Base-by-base conservation (phyloP, 2,797 vertebrate species). In the Intellagama lesueurii region DNA sequence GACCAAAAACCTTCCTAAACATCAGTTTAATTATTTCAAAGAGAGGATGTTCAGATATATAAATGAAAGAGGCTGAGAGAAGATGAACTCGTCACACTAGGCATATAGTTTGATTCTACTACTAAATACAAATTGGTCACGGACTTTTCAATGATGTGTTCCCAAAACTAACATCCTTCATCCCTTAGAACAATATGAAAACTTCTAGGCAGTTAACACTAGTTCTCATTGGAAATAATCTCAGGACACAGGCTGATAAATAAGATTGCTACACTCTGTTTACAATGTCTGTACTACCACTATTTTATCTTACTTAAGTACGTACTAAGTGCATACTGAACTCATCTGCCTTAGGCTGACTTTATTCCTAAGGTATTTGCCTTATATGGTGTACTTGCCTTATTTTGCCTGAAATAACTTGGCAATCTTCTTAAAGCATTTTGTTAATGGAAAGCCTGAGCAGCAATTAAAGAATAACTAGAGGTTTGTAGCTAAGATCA, bases 161-260 rank as follows among this genome's bases (percentile, higher is more conserved):
- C 40, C 68, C 47, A 0, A 56, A 69, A 73, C 70, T 85, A 70
- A 35, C n/a, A 81, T 52, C 2, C 24, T 1, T 28, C 32, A 76
- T 47, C 3, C 68, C 72, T 81, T 75, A n/a, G 69, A 22, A 30
- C 30, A 49, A 76, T 68, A 12, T 26, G 16, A 82, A 78, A 79
- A 89, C 11, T 78, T 86, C 11, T 40, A 85, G 87, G 81, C 69
- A n/a, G 82, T 64, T 90, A 91, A 90, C 90, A 89, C 30, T 30
- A 24, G n/a, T 87, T 90, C 47, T 88, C 81, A 22, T 1, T 78
- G 88, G 90, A 85, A 91, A 89, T 77, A 91, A 28, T 44, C 92
- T 92, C 88, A 88, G 82, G 88, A 93, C 85, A 91, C 88, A 89
- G 86, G 85, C 64, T 47, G 89, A 92, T 90, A 30, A 85, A 91